Evolutionary conservation across 2,113 vertebrate species (phyloP).

Genomic region (Saimiri boliviensis): DNA sequence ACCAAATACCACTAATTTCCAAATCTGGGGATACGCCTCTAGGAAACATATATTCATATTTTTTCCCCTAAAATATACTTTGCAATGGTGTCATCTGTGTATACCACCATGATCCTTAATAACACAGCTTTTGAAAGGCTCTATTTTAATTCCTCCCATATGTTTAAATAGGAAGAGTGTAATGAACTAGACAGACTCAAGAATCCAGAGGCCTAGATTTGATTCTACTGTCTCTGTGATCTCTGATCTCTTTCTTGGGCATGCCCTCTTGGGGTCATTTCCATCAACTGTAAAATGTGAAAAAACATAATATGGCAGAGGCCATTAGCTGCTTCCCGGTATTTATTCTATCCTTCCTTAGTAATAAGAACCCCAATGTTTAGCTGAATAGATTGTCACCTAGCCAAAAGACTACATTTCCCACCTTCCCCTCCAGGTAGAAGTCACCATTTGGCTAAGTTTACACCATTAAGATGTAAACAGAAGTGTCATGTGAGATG

Average conservation of each 20-base stretch:
- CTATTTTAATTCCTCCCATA: not conserved
- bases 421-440: not conserved
- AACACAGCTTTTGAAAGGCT: not conserved
- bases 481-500: not conserved
- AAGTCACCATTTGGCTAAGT: not conserved
- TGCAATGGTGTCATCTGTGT: not conserved
- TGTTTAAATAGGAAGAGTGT: not conserved
- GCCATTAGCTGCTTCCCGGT: not conserved
- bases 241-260: not conserved
- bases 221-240: not conserved
- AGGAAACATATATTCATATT: not conserved
- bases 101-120: not conserved
- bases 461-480: not conserved
- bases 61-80: not conserved
- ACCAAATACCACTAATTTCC: not conserved
- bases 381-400: not conserved
- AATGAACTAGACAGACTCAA: not conserved
- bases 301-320: not conserved
- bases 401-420: not conserved
- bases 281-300: not conserved
- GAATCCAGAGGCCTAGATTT: not conserved
- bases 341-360: not conserved
- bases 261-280: not conserved
- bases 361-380: not conserved
- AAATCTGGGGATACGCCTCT: not conserved